Percentiles rank a stretch among this genome's conserved stretches.
These are phyloP conservation scores for Sinopyrophorus schimmeli DNA, from an alignment of 2,888 invertebrate species.

Conservation along the genomic window DNA sequence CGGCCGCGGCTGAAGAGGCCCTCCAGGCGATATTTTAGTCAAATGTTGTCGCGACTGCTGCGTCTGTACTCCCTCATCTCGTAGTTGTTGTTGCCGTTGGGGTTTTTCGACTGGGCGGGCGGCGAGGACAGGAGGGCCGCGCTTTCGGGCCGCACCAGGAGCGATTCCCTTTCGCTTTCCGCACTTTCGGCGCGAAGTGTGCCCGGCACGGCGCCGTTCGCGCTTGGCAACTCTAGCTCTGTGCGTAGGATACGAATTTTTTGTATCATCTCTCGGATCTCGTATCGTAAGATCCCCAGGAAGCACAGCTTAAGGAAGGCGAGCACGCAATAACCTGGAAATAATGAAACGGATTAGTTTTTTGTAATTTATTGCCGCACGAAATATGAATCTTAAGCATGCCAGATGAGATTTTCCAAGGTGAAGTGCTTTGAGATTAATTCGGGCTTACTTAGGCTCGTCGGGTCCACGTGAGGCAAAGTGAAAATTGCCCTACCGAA, in stretches of 20 bases:
- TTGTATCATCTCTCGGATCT: constrained; percentile 89
- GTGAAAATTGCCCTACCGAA: too few relatives aligned
- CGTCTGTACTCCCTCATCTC: constrained; percentile 74
- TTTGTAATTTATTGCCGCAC: too few relatives aligned
- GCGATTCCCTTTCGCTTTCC: constrained; percentile 63
- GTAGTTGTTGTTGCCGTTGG: constrained; percentile 76
- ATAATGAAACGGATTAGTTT: constrained; percentile 49
- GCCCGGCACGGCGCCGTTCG: constrained; percentile 64
- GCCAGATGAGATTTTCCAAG: too few relatives aligned
- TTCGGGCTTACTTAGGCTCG: too few relatives aligned
- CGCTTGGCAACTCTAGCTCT: constrained; percentile 63
- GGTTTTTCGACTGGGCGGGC: constrained; percentile 57
- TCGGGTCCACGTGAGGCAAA: too few relatives aligned
- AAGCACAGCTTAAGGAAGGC: constrained; percentile 88
- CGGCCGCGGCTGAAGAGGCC: constrained; percentile 65
- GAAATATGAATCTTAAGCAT: too few relatives aligned
- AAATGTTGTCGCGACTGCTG: constrained; percentile 61
- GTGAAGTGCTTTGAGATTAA: too few relatives aligned
- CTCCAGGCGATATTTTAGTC: constrained; percentile 77
- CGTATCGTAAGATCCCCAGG: constrained; percentile 82
- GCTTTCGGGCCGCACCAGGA: constrained; percentile 60
- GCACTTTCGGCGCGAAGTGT: constrained; percentile 52
- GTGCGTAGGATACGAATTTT: constrained; percentile 80
- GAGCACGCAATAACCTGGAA: constrained; percentile 78
- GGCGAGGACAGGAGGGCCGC: constrained; percentile 53